These are phyloP conservation scores for Disparrhopalites patrizii DNA, from an alignment of 2,888 invertebrate genomes.

Conservation along the genomic window DNA sequence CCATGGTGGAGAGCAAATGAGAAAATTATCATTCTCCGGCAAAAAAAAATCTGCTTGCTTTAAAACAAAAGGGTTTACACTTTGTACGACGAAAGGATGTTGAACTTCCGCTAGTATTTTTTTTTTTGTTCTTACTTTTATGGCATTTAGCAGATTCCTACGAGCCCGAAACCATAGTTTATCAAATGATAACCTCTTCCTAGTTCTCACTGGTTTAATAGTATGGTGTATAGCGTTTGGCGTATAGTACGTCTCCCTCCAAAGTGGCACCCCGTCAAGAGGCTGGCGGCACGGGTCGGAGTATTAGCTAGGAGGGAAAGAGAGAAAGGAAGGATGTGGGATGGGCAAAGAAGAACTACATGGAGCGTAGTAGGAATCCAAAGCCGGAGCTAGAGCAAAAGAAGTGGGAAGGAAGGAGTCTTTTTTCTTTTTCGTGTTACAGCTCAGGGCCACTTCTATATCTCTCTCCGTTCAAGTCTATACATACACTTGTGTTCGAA, in stretches of 20 bases:
- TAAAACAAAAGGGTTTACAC: too few relatives aligned
- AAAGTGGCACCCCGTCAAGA: background rate
- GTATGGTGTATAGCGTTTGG: too few relatives aligned
- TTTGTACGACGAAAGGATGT: too few relatives aligned
- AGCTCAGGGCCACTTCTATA: too few relatives aligned
- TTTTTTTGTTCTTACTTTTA: background rate
- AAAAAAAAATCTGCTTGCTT: too few relatives aligned
- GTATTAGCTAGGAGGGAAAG: conserved; percentile 8
- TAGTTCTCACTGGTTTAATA: too few relatives aligned
- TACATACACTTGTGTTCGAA: too few relatives aligned
- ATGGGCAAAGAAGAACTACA: conserved; percentile 3
- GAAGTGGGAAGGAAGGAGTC: background rate
- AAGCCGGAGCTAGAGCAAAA: conserved; percentile 18
- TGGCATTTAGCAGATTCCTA: background rate
- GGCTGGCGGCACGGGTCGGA: background rate
- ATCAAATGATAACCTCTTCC: background rate
- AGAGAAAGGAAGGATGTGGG: conserved; percentile 16
- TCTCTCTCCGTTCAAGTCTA: conserved; percentile 5
- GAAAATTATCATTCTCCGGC: too few relatives aligned
- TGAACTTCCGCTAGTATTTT: too few relatives aligned
- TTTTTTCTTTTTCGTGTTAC: too few relatives aligned
- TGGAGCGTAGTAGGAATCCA: conserved; percentile 6
- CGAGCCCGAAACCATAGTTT: background rate
- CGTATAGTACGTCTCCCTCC: too few relatives aligned
- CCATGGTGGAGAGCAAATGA: too few relatives aligned